These are phyloP conservation scores for Geodia barretti DNA, from an alignment of 37 sponge, comb jelly and placozoan genomes.

Conservation along the genomic window DNA sequence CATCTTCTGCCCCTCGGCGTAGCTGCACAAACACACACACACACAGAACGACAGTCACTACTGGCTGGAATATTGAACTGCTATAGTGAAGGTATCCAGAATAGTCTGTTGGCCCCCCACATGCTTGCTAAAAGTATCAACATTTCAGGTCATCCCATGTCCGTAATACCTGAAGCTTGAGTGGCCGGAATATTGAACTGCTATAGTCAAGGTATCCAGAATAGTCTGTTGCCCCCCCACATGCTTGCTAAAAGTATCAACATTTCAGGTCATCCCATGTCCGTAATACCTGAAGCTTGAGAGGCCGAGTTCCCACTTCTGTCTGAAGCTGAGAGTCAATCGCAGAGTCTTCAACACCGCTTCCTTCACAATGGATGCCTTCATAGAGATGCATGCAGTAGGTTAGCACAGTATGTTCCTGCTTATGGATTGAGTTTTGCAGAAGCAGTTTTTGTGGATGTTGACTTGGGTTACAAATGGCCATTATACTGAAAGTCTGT, in stretches of 20 bases:
- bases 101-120: too few species aligned
- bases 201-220: too few species aligned
- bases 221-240: too few species aligned
- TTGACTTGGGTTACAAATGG: neutral
- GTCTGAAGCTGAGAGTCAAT: constrained; percentile 36
- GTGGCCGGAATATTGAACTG: too few species aligned
- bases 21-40: neutral
- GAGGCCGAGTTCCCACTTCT: constrained; percentile 45
- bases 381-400: neutral
- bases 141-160: too few species aligned
- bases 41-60: neutral
- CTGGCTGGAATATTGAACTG: too few species aligned
- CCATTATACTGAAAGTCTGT: too few species aligned
- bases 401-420: neutral
- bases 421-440: neutral
- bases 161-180: constrained; percentile 27
- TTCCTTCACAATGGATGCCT: constrained; percentile 61
- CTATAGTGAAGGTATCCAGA: too few species aligned
- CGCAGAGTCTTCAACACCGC: constrained; percentile 52
- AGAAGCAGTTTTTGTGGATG: neutral
- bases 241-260: too few species aligned
- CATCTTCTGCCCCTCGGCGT: constrained; percentile 20
- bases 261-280: too few species aligned
- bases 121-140: too few species aligned
- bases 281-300: constrained; percentile 27